phyloP scores from a whole-genome alignment of 2,888 invertebrate species.

The Calliphora vomitoria region DNA sequence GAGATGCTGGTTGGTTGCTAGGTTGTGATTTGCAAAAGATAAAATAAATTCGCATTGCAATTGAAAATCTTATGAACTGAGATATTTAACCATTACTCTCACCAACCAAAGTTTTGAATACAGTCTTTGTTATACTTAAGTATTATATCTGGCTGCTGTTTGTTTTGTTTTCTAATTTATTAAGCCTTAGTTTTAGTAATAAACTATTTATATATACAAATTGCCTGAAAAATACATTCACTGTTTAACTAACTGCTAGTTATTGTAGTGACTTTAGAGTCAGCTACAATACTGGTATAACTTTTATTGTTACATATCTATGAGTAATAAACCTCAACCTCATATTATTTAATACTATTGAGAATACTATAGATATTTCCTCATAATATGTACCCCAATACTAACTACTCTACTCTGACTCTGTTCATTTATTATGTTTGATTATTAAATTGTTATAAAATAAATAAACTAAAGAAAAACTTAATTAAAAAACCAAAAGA shows the following conservation, averaged over 20 bases:
- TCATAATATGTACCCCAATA: slow-evolving; percentile 18
- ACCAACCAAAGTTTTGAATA: neutral
- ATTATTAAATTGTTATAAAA: slow-evolving; percentile 3
- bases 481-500: slow-evolving; percentile 41
- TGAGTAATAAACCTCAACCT: neutral
- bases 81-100: neutral
- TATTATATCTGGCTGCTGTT: neutral
- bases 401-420: neutral
- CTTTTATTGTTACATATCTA: neutral
- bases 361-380: slow-evolving; percentile 20
- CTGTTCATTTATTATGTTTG: slow-evolving; percentile 4
- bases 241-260: neutral
- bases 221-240: neutral
- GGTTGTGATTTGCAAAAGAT: neutral
- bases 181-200: slow-evolving; percentile 11
- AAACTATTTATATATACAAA: neutral
- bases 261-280: neutral
- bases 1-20: neutral
- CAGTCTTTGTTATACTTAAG: neutral
- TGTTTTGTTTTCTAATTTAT: slow-evolving; percentile 1
- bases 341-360: slow-evolving; percentile 36
- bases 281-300: too few relatives aligned
- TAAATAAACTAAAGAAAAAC: neutral
- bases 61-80: neutral
- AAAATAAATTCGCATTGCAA: neutral